These are phyloP conservation scores for Melozone crissalis DNA, from an alignment of 2,113 vertebrate species.

Conservation along the genomic window DNA sequence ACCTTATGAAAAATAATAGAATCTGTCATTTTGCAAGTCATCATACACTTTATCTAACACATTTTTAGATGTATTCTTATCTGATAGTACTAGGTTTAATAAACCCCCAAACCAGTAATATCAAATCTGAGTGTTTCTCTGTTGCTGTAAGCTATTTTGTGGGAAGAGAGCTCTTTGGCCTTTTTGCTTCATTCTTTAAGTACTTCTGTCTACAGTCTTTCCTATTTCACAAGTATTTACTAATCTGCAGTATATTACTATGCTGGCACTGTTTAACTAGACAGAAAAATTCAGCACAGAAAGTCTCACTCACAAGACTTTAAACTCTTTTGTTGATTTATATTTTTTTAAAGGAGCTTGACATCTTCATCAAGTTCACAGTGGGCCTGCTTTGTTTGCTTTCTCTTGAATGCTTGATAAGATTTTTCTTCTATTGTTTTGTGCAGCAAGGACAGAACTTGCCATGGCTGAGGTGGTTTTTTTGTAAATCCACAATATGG, in stretches of 20 bases:
- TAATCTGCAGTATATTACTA: slow-evolving; percentile 63
- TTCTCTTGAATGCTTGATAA: slow-evolving; percentile 95
- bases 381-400: slow-evolving; percentile 98
- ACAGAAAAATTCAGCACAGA: slow-evolving; percentile 71
- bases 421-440: slow-evolving; percentile 90
- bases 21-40: neutral
- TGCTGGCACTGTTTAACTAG: slow-evolving; percentile 75
- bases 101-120: neutral
- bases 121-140: neutral
- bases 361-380: slow-evolving; percentile 91
- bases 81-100: neutral
- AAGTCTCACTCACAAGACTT: slow-evolving; percentile 79
- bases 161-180: slow-evolving; percentile 37
- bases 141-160: slow-evolving; percentile 31
- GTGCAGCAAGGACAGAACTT: slow-evolving; percentile 96
- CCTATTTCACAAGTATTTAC: slow-evolving; percentile 37
- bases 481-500: slow-evolving; percentile 99
- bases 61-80: neutral
- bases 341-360: slow-evolving; percentile 85
- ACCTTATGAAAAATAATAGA: neutral
- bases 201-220: slow-evolving; percentile 18
- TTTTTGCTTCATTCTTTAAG: slow-evolving; percentile 58
- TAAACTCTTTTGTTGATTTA: slow-evolving; percentile 81
- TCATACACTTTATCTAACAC: neutral
- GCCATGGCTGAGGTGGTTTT: slow-evolving; percentile 89